Conservation (phyloP, 1,140 invertebrate species). For the Dendroctonus valens region DNA sequence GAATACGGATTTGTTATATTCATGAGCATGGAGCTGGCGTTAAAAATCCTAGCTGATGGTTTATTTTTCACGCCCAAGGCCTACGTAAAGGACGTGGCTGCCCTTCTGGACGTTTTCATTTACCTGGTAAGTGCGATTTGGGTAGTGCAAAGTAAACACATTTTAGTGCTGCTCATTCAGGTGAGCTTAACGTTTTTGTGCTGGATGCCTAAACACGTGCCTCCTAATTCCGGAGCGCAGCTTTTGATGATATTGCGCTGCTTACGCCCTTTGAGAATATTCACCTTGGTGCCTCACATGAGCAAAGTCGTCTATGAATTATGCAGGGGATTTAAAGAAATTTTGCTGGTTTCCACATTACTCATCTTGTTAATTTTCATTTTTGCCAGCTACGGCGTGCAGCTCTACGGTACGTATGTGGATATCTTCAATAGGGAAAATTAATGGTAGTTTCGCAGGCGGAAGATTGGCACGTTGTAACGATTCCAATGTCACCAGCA, state of each 20-base stretch:
- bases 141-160: not conserved
- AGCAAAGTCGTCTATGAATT: slow-evolving; percentile 98
- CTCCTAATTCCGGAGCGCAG: slow-evolving; percentile 89
- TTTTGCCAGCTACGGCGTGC: slow-evolving; percentile 98
- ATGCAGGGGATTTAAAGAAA: slow-evolving; percentile 99
- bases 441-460: no score
- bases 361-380: slow-evolving; percentile 98
- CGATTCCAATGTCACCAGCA: slow-evolving; percentile 81
- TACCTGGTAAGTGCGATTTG: slow-evolving; percentile 73
- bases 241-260: slow-evolving; percentile 95
- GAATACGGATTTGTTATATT: slow-evolving; percentile 98
- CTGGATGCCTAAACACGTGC: slow-evolving; percentile 93
- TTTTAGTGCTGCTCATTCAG: slow-evolving; percentile 50
- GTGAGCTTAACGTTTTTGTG: slow-evolving; percentile 91
- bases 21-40: slow-evolving; percentile 93
- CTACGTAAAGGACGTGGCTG: slow-evolving; percentile 95
- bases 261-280: slow-evolving; percentile 93
- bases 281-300: slow-evolving; percentile 98
- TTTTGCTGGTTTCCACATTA: slow-evolving; percentile 93
- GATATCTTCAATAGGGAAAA: not conserved
- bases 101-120: slow-evolving; percentile 95
- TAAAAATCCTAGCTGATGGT: slow-evolving; percentile 97
- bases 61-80: slow-evolving; percentile 99
- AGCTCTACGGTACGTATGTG: slow-evolving; percentile 71
- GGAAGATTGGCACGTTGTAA: slow-evolving; percentile 95